A percentile compares a stretch with the other conserved stretches of the same genome.
Conservation (phyloP, 2,888 invertebrate species). For the Spisula subtruncata region DNA sequence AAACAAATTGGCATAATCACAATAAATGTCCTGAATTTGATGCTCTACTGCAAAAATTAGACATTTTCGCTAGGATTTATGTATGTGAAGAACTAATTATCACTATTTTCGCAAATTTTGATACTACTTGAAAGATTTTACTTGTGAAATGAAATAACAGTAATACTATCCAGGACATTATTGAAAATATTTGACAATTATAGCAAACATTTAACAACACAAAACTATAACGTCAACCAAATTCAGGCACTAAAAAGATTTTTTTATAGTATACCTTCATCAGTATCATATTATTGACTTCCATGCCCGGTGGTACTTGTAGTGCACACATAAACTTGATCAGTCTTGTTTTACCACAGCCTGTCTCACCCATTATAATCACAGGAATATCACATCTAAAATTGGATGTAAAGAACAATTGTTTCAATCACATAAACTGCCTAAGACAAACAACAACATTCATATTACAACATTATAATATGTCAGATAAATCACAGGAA, state of each 20-base stretch:
- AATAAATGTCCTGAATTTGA: background rate
- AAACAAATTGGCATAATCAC: background rate
- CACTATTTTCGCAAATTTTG: too few species aligned
- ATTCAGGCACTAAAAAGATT: background rate
- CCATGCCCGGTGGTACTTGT: slow-evolving; percentile 78
- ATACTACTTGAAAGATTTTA: too few species aligned
- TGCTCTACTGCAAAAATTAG: background rate
- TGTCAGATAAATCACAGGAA: background rate
- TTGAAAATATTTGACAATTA: too few species aligned
- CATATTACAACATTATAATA: background rate
- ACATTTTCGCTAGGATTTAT: background rate
- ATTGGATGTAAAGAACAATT: background rate
- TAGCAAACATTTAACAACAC: too few species aligned
- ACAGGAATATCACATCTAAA: slow-evolving; percentile 85
- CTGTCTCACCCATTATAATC: slow-evolving; percentile 87
- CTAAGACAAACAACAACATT: background rate
- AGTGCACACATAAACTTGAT: slow-evolving; percentile 85
- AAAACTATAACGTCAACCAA: too few species aligned
- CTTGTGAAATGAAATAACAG: too few species aligned
- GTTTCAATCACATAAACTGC: background rate
- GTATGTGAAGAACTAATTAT: too few species aligned
- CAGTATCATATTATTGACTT: slow-evolving; percentile 73
- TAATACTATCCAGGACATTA: too few species aligned
- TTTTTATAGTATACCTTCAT: slow-evolving; percentile 74
- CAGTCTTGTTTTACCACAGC: slow-evolving; percentile 86